Conservation (phyloP, 2,113 vertebrate species). For the Phylloscopus trochilus region DNA sequence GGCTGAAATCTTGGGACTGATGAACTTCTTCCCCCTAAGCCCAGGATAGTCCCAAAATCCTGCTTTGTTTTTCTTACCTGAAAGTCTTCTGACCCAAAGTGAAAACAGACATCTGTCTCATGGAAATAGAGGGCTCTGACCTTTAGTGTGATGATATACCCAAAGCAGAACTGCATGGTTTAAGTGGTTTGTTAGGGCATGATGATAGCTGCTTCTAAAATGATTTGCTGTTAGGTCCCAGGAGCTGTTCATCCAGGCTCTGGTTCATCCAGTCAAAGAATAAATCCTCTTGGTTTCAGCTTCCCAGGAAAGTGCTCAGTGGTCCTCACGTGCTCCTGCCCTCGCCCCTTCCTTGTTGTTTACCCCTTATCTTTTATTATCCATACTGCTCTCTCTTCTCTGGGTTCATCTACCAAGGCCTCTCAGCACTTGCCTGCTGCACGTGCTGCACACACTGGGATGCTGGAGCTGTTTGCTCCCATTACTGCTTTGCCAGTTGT, state of each 20-base stretch:
- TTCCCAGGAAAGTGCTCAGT: neutral
- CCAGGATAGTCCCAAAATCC: neutral
- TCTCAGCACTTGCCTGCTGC: neutral
- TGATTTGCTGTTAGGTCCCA: neutral
- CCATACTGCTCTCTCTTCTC: neutral
- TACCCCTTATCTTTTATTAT: neutral
- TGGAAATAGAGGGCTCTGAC: neutral
- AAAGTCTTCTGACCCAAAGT: neutral
- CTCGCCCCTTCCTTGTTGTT: neutral
- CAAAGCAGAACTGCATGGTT: neutral
- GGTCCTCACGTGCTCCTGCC: neutral
- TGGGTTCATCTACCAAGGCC: neutral
- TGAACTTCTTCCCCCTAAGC: neutral
- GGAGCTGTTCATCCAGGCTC: neutral
- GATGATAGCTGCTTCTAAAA: neutral
- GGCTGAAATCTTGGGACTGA: neutral
- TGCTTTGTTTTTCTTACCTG: neutral
- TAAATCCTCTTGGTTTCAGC: neutral
- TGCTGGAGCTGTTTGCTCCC: neutral
- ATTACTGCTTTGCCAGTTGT: neutral
- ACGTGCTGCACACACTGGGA: no score
- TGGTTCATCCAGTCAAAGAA: neutral
- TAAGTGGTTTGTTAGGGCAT: neutral
- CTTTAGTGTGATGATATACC: rapidly evolving
- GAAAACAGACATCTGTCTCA: neutral